Evolutionary conservation across 64 coral and sea anemone genomes (phyloP), one percentile per base, ranked within the genome.

Genomic region (Cladopsammia gracilis): DNA sequence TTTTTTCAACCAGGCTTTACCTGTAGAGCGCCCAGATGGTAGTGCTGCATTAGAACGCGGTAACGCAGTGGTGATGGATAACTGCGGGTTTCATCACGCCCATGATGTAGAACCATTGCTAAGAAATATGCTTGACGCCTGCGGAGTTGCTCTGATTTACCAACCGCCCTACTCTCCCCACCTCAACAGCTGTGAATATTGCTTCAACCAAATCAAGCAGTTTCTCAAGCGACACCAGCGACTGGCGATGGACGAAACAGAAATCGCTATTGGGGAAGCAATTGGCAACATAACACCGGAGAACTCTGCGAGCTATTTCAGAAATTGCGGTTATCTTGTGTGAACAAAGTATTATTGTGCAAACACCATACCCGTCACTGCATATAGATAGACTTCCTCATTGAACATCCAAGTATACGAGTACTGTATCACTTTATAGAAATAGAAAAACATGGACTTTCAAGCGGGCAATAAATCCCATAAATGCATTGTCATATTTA

Each of bases 1-100:
- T 48, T 88, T 87, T 48, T 87, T 93, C 16, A 34, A 75, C n/a
- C 74, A 93, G 65, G 75, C 61, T 11, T 44, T 91, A 3, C 5
- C 18, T 0, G 47, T 65, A 70, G 16, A 50, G 18, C 71, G 66
- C 64, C 13, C 16, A 60, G 67, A 74, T 71, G 90, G 69, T 52
- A 73, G 19, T 20, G 23, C 90, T 58, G 20, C 75, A 24, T 56
- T 92, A n/a, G 70, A 85, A 61, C 16, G 52, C 45, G 71, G 83
- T 34, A 34, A 34, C 34, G 34, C 34, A 34, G 34, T 34, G n/a
- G 82, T 87, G 16, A 93, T 87, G 91, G 83, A 87, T 19, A 87
- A 77, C 34, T 93, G 91, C 46, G 83, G 83, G 10, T 93, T 93
- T 42, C 83, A 93, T 43, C 84, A 85, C 25, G 79, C 51, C 7